A percentile compares a stretch with the other conserved stretches of the same genome.
phyloP scores from a whole-genome alignment of 2,797 vertebrate species.

The Urophycis tenuis region DNA sequence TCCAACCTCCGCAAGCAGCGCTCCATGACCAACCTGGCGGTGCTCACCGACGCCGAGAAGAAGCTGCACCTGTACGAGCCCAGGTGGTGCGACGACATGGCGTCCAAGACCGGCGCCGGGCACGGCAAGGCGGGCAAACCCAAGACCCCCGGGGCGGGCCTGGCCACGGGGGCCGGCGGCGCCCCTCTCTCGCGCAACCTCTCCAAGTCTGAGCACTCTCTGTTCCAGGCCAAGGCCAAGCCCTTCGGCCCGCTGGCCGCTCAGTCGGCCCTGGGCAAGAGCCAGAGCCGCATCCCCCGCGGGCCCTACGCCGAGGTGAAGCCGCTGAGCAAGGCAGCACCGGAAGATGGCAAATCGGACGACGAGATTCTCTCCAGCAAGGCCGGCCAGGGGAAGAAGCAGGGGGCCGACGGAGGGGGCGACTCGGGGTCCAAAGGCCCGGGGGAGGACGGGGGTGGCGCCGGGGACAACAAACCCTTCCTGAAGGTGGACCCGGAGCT shows the following conservation, averaged over 20 bases:
- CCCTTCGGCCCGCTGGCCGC: constrained; percentile 79
- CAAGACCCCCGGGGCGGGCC: constrained; percentile 41
- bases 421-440: constrained; percentile 65
- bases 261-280: constrained; percentile 72
- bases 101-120: constrained; percentile 69
- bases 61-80: constrained; percentile 95
- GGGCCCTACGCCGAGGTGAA: constrained; percentile 96
- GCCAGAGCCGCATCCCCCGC: constrained; percentile 88
- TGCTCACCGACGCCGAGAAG: constrained; percentile 93
- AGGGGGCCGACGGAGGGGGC: background rate
- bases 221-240: constrained; percentile 84
- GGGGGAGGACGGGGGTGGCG: constrained; percentile 62
- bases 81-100: constrained; percentile 92
- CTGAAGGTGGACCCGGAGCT: constrained; percentile 98
- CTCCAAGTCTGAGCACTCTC: constrained; percentile 93
- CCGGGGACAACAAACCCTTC: constrained; percentile 83
- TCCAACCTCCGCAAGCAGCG: constrained; percentile 92
- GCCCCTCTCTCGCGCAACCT: constrained; percentile 82
- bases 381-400: constrained; percentile 38
- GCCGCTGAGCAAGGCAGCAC: constrained; percentile 88
- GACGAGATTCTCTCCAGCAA: constrained; percentile 91
- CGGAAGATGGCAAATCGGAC: constrained; percentile 84
- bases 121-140: constrained; percentile 66
- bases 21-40: constrained; percentile 93
- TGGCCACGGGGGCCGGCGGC: constrained; percentile 35